Base-by-base conservation (phyloP, 2,113 vertebrate species). In the Hippocampus barbouri region DNA sequence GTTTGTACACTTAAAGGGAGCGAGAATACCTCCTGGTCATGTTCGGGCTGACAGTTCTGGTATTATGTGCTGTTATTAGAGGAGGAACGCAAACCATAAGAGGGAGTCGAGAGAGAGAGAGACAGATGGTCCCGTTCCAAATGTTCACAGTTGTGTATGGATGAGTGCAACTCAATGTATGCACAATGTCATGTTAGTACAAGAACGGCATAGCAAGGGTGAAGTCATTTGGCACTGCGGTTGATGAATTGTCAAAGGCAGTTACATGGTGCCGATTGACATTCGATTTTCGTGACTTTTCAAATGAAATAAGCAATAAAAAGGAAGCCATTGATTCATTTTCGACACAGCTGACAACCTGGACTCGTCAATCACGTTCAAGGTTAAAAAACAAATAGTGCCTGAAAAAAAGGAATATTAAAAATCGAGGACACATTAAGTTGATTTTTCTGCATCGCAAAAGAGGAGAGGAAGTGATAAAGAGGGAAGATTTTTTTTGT, bases 91-190 rank as follows among this genome's bases (percentile, higher is more conserved):
- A 73, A 73, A 73, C 68, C 69, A 63, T 66, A 47, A 72, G 66
- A 76, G 69, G 41, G 8, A 16, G 60, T 62, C 11, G 64, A 10
- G 20, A 18, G 61, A 57, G 27, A 25, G 14, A 30, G 30, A 83
- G 79, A 82, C 77, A 82, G 79, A 81, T 86, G 85, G 83, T 79
- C 73, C 59, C 21, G 8, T 74, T 85, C 70, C 72, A 77, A 74
- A 68, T 77, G 47, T 65, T 72, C 7, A 25, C 66, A 65, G 49
- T 75, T 75, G 43, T 75, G 68, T 60, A 61, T 75, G 23, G 23
- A 34, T 38, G 59, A 61, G 25, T 30, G 15, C 59, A 34, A 30
- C 25, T 30, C 30, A 8, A 61, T 61, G 15, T 15, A 61, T 34
- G 59, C 27, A 34, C 8, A 18, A 34, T 61, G 16, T 61, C 59